Percentiles rank a stretch among this genome's conserved stretches.
Evolutionary conservation across 2,113 vertebrate species (phyloP).

Genomic region (Esox niger): DNA sequence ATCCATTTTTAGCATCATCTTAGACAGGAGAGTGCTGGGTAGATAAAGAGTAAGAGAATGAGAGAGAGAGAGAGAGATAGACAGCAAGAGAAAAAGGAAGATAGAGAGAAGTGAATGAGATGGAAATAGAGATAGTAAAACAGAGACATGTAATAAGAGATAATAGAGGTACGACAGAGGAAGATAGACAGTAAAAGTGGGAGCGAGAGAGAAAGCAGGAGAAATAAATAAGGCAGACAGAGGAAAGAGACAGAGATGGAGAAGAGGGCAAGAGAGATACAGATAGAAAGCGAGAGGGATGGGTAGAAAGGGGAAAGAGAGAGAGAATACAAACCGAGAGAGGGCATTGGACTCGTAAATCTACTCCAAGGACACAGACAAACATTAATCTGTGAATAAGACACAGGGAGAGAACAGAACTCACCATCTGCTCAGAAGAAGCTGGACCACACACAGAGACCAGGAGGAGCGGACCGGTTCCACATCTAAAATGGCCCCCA

Average conservation of each 20-base stretch:
- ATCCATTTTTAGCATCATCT: too few species aligned
- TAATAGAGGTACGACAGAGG: not conserved
- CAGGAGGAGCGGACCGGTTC: too few species aligned
- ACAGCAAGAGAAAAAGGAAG: not conserved
- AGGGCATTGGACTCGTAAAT: not conserved
- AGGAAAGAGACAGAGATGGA: not conserved
- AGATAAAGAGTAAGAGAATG: not conserved
- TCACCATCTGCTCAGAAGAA: not conserved
- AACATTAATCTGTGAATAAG: slow-evolving; percentile 2
- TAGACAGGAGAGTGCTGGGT: not conserved
- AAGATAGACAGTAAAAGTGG: not conserved
- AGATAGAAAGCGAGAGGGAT: not conserved
- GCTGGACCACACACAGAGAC: not conserved
- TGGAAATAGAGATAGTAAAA: not conserved
- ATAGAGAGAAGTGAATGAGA: not conserved
- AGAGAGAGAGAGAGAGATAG: not conserved
- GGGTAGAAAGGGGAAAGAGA: not conserved
- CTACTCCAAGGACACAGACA: not conserved
- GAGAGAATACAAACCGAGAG: not conserved
- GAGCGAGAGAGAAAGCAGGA: not conserved
- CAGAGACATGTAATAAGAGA: not conserved
- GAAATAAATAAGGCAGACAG: not conserved
- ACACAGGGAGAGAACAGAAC: not conserved
- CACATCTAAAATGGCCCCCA: too few species aligned
- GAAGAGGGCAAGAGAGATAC: not conserved